phyloP scores from a whole-genome alignment of 2,888 invertebrate genomes.

The Acanthosepion esculentum region DNA sequence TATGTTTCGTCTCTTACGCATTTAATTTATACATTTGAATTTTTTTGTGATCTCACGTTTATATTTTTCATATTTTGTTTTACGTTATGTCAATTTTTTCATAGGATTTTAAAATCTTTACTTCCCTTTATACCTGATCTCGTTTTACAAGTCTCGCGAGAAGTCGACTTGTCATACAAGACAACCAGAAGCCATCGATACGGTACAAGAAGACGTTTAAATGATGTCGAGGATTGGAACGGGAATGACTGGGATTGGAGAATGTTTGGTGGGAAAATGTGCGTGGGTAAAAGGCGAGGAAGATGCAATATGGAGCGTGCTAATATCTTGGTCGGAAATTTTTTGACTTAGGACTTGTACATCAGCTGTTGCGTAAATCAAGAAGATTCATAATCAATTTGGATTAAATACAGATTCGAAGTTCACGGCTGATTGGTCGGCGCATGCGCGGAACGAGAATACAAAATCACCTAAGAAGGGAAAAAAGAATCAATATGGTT shows the following conservation, averaged over 20 bases:
- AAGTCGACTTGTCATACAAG: not conserved
- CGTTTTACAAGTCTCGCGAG: not conserved
- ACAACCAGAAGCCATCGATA: not conserved
- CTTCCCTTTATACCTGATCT: not conserved
- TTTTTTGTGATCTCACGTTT: too few relatives aligned
- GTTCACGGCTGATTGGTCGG: constrained; percentile 5
- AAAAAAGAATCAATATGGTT: not conserved
- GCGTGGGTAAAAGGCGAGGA: not conserved
- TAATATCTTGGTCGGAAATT: not conserved
- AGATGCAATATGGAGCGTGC: not conserved
- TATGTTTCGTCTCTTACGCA: too few relatives aligned
- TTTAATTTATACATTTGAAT: too few relatives aligned
- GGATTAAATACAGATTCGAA: not conserved
- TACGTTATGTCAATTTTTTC: not conserved
- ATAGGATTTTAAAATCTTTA: not conserved
- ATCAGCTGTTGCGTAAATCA: not conserved
- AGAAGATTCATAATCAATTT: not conserved
- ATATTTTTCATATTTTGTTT: too few relatives aligned
- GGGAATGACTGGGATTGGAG: not conserved
- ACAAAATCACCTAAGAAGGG: not conserved
- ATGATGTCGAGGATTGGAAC: not conserved
- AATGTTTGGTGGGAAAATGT: not conserved
- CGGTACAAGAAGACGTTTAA: not conserved
- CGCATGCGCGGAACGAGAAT: not conserved
- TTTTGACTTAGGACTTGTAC: not conserved